Percentiles rank a stretch among this genome's conserved stretches.
Evolutionary conservation across 2,888 invertebrate species (phyloP).

Genomic region (Dasypogon diadema): DNA sequence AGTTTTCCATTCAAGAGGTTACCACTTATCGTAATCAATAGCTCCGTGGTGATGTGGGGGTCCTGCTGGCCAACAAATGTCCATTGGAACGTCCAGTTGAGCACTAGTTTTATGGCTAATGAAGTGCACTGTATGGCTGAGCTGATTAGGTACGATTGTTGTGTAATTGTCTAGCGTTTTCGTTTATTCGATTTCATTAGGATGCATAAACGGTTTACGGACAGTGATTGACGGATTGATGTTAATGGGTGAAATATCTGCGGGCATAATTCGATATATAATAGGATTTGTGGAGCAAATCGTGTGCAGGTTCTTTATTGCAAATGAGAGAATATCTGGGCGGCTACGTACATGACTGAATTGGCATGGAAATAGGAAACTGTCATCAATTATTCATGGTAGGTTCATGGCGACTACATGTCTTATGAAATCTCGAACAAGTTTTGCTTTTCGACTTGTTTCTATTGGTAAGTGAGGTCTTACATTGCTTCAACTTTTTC

Average conservation of each 20-base stretch:
- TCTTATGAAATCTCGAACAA: too few species aligned
- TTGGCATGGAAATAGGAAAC: too few species aligned
- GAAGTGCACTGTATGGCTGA: constrained; percentile 26
- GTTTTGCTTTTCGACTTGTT: too few species aligned
- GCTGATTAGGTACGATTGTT: constrained; percentile 34
- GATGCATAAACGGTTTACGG: constrained; percentile 20
- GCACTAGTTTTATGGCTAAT: constrained; percentile 33
- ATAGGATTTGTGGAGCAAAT: too few species aligned
- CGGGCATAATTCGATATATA: too few species aligned
- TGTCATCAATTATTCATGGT: too few species aligned
- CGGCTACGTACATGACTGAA: too few species aligned
- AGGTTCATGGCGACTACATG: too few species aligned
- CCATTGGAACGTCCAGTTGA: background rate
- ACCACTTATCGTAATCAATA: constrained; percentile 46
- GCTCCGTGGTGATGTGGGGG: constrained; percentile 1
- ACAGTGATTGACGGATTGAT: constrained; percentile 1
- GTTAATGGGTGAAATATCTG: background rate
- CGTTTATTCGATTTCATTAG: constrained; percentile 45
- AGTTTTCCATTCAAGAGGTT: background rate
- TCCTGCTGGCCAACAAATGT: background rate
- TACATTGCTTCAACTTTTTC: too few species aligned
- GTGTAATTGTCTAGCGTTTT: constrained; percentile 15
- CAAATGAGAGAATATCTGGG: too few species aligned
- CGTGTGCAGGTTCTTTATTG: too few species aligned
- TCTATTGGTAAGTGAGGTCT: too few species aligned